Base-by-base conservation (phyloP, 1,140 invertebrate genomes). In the Rhizoglyphus robini region DNA sequence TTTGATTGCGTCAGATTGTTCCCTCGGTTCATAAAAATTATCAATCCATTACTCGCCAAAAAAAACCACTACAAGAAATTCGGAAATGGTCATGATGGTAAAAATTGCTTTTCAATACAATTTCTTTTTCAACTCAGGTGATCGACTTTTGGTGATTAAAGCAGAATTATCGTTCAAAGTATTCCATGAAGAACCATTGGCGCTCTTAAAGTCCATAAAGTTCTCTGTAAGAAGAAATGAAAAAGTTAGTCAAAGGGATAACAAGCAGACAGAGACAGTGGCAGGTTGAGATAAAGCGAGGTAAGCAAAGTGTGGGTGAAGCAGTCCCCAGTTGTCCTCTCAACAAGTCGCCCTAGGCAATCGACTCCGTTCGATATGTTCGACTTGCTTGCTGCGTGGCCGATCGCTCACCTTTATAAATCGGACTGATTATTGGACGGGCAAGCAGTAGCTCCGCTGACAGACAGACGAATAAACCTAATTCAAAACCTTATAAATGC, bases 91-190 rank as follows among this genome's bases (percentile, higher is more conserved):
- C n/a, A n/a, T n/a, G n/a, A n/a, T n/a, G n/a, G n/a, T n/a, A n/a
- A n/a, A n/a, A n/a, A n/a, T n/a, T n/a, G n/a, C n/a, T n/a, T 20
- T 54, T 54, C 51, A 54, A 20, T 54, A 54, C 15, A 46, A 46
- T 32, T 54, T 54, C 23, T 20, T 54, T 32, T 54, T 54, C 23
- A 20, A 27, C 23, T 54, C 51, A 32, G 51, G 51, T 27, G 51
- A 54, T 54, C 51, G 23, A 32, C 51, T 54, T 20, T 54, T 54
- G 31, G 8, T 20, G 20, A 8, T 8, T 8, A 54, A 25, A 15
- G 51, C 51, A 11, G 51, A 25, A 11, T 32, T 23, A 54, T 54
- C 23, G 18, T 41, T 41, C 36, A 18, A 41, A 41, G 8, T 41
- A 11, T 8, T 41, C 36, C 36, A 41, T 41, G 36, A 41, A 18